Conservation (phyloP, 2,113 vertebrate genomes). For the Daboia siamensis region DNA sequence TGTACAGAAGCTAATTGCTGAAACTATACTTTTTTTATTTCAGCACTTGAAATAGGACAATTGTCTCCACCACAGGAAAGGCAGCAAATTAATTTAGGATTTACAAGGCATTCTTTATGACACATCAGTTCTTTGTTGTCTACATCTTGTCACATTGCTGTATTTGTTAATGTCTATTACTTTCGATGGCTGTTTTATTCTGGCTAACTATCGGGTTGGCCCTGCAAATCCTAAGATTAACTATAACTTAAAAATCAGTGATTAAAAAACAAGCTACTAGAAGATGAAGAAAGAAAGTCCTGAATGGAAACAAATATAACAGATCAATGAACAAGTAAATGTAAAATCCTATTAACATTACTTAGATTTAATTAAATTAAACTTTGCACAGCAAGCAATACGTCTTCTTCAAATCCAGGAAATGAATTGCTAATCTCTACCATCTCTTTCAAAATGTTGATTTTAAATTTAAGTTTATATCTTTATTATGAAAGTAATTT, state of each 20-base stretch:
- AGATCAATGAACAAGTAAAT: neutral
- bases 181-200: neutral
- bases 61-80: neutral
- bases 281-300: neutral
- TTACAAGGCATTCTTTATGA: neutral
- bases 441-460: constrained; percentile 66
- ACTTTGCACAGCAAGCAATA: constrained; percentile 45
- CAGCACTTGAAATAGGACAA: neutral
- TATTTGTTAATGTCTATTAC: neutral
- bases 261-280: neutral
- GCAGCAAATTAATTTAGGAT: neutral
- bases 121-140: neutral
- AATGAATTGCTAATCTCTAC: constrained; percentile 69
- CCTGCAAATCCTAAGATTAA: neutral
- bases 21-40: neutral
- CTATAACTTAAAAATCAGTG: neutral
- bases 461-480: constrained; percentile 63
- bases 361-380: constrained; percentile 1
- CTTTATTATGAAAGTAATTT: constrained; percentile 53
- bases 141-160: neutral
- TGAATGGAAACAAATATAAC: neutral
- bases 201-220: neutral
- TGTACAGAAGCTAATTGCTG: neutral
- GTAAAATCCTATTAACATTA: neutral
- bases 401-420: constrained; percentile 61